Evolutionary conservation across 2,113 vertebrate species (phyloP).

Genomic region (Leucosticte australis): DNA sequence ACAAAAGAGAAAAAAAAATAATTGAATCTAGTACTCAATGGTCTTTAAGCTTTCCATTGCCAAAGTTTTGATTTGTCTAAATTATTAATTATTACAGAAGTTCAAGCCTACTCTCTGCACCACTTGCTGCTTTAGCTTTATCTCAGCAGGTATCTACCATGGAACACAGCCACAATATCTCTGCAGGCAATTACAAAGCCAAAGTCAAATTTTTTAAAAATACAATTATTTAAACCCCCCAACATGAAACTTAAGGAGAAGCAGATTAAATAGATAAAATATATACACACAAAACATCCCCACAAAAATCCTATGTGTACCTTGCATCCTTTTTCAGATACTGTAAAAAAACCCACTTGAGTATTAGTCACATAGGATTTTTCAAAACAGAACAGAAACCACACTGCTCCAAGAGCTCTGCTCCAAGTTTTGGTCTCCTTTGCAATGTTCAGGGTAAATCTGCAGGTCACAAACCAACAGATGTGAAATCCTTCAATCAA

Average conservation of each 20-base stretch:
- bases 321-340: not conserved
- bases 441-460: not conserved
- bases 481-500: fast-evolving
- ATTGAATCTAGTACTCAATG: not conserved
- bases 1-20: not conserved
- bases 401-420: not conserved
- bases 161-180: not conserved
- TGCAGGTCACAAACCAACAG: not conserved
- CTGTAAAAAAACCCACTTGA: not conserved
- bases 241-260: not conserved
- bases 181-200: not conserved
- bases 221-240: not conserved
- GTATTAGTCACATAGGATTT: not conserved
- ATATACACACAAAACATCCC: not conserved
- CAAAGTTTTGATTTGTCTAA: not conserved
- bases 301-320: not conserved
- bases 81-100: not conserved
- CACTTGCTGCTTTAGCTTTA: not conserved
- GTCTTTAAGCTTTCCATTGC: not conserved
- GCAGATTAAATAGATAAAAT: not conserved
- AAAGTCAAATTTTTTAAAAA: not conserved
- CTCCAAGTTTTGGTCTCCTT: not conserved
- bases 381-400: not conserved
- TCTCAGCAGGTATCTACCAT: not conserved
- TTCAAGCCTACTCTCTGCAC: not conserved